These are phyloP conservation scores for Coremacera marginata DNA, from an alignment of 2,888 invertebrate species.

Conservation along the genomic window DNA sequence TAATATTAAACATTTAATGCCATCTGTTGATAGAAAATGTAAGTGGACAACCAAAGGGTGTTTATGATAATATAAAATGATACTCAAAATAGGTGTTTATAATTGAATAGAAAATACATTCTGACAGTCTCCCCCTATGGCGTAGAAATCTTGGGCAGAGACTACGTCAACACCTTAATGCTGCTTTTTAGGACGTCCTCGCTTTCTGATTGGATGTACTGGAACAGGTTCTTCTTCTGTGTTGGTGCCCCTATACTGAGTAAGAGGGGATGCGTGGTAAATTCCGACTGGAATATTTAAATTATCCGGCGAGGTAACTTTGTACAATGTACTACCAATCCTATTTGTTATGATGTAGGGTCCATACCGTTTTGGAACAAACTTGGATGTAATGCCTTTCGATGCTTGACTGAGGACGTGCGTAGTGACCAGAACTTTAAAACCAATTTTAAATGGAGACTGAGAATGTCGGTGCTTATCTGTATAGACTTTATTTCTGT, in stretches of 20 bases:
- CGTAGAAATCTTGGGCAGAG: slow-evolving; percentile 24
- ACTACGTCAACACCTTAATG: slow-evolving; percentile 11
- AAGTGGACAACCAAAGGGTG: no score
- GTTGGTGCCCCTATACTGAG: not conserved
- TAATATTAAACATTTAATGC: no score
- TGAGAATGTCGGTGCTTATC: slow-evolving; percentile 43
- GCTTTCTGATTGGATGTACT: slow-evolving; percentile 3
- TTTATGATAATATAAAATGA: no score
- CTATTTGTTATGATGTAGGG: slow-evolving; percentile 38
- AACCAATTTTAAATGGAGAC: slow-evolving; percentile 49
- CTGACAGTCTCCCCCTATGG: slow-evolving; percentile 35
- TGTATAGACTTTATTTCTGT: slow-evolving; percentile 36
- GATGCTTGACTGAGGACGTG: slow-evolving; percentile 51
- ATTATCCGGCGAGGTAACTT: not conserved
- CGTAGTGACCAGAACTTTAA: slow-evolving; percentile 49
- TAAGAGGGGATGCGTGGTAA: slow-evolving; percentile 30
- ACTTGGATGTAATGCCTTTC: slow-evolving; percentile 52
- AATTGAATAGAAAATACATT: no score
- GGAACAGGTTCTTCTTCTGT: not conserved
- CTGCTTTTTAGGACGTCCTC: slow-evolving; percentile 32
- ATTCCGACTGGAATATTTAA: slow-evolving; percentile 20
- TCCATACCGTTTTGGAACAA: slow-evolving; percentile 55
- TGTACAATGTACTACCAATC: slow-evolving; percentile 47
- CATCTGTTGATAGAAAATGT: no score
- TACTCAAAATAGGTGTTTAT: no score